Evolutionary conservation across 2,113 vertebrate species (phyloP).

Genomic region (Cathartes aura): DNA sequence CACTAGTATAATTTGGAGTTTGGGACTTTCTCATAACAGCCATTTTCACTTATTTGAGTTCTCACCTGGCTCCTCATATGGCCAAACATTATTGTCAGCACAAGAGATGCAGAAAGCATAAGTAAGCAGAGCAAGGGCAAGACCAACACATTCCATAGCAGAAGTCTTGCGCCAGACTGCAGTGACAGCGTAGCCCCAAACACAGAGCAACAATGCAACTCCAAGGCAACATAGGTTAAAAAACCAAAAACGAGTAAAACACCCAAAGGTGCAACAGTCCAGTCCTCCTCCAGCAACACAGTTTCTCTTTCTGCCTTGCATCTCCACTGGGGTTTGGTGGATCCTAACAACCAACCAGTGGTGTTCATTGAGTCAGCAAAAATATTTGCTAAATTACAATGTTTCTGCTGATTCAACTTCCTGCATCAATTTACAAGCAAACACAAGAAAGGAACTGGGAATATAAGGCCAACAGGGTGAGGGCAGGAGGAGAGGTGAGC

Average conservation of each 20-base stretch:
- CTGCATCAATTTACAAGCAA: not conserved
- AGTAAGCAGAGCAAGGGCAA: not conserved
- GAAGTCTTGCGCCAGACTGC: not conserved
- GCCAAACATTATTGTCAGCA: not conserved
- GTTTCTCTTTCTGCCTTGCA: not conserved
- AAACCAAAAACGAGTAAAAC: not conserved
- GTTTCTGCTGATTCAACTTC: not conserved
- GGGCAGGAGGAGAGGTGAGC: not conserved
- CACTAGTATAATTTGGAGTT: not conserved
- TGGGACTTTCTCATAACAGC: not conserved
- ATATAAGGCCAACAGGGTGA: not conserved
- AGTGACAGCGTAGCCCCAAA: not conserved
- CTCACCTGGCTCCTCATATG: not conserved
- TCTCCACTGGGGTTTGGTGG: fast-evolving
- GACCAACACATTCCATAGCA: not conserved
- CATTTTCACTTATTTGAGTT: not conserved
- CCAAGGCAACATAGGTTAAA: not conserved
- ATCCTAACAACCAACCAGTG: not conserved
- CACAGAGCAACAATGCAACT: not conserved
- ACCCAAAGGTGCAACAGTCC: not conserved
- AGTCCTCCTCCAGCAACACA: not conserved
- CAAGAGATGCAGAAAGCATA: not conserved
- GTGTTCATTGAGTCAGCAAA: not conserved
- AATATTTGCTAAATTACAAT: not conserved
- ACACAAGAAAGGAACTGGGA: not conserved